phyloP scores from a whole-genome alignment of 2,888 invertebrate species.

The Helleia helle region DNA sequence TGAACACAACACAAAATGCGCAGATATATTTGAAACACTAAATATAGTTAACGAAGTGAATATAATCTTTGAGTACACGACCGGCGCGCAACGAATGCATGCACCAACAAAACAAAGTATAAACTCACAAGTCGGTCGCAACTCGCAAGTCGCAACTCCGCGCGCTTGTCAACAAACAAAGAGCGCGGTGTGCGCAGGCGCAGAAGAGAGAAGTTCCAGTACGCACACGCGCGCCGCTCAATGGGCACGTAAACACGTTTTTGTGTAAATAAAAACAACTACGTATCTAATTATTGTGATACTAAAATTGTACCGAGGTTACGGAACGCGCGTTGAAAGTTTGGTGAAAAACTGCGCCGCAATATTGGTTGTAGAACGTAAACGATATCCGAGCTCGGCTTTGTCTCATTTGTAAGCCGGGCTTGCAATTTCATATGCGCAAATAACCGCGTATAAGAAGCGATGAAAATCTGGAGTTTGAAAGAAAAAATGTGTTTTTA shows the following conservation, averaged over 20 bases:
- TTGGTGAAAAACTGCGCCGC: constrained; percentile 1
- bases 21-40: constrained; percentile 5
- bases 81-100: constrained; percentile 38
- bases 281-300: constrained; percentile 14
- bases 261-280: constrained; percentile 16
- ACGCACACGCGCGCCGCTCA: constrained; percentile 48
- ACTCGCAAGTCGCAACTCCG: constrained; percentile 28
- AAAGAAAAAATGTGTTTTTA: no score
- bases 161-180: constrained; percentile 71
- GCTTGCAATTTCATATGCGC: no score
- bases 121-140: no score
- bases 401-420: no score
- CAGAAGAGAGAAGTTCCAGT: no score
- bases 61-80: constrained; percentile 28
- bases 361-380: no score
- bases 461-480: no score
- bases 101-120: constrained; percentile 41
- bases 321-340: constrained; percentile 1
- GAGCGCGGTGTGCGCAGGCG: constrained; percentile 58
- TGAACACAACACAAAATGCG: constrained; percentile 5
- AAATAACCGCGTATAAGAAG: no score
- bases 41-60: neutral
- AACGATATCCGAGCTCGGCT: no score
- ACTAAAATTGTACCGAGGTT: constrained; percentile 23
- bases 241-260: constrained; percentile 57